Evolutionary conservation across 1,140 invertebrate genomes (phyloP).

Genomic region (Drosophila albomicans): DNA sequence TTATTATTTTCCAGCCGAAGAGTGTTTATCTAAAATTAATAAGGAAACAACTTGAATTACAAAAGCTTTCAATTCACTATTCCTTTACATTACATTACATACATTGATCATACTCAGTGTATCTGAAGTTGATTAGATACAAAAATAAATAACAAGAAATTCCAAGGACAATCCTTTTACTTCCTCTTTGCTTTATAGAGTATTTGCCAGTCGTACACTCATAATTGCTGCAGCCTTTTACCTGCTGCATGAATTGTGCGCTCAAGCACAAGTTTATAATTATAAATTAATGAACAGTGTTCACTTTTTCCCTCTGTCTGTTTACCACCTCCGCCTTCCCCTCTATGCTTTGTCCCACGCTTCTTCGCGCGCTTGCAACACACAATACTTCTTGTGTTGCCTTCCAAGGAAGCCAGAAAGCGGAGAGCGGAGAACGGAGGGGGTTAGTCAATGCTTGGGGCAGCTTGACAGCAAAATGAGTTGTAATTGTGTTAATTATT

Average conservation of each 20-base stretch:
- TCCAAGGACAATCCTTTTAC: background rate
- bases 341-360: background rate
- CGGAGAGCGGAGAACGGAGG: background rate
- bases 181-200: background rate
- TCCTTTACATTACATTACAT: background rate
- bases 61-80: background rate
- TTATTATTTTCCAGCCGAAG: too few species aligned
- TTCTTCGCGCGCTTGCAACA: too few species aligned
- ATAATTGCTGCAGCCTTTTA: background rate
- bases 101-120: background rate
- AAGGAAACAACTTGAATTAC: too few species aligned
- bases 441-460: conserved; percentile 41
- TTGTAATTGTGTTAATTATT: conserved; percentile 70
- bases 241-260: conserved; percentile 50
- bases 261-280: conserved; percentile 62
- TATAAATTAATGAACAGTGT: conserved; percentile 68
- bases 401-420: conserved; percentile 6
- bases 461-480: conserved; percentile 62
- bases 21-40: too few species aligned
- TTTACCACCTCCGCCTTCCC: background rate
- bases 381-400: background rate
- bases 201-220: background rate
- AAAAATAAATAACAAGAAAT: too few species aligned
- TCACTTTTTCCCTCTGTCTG: conserved; percentile 11
- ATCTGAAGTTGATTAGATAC: background rate